Conservation (phyloP, 2,113 vertebrate genomes). For the Ailurus styani region DNA sequence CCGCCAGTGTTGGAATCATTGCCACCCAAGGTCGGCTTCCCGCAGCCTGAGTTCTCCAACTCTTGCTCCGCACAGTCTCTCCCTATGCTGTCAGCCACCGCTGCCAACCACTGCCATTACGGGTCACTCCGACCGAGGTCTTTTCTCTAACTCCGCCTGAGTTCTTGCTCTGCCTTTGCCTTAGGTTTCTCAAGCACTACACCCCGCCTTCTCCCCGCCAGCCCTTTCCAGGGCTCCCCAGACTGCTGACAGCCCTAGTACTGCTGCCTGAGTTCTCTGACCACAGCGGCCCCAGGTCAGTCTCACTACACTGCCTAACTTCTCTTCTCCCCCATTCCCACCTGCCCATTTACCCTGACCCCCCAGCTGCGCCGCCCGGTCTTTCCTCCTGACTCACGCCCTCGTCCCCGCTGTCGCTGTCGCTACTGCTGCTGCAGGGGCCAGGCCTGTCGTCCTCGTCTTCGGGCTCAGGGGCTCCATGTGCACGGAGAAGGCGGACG, state of each 20-base stretch:
- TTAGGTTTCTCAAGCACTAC: neutral
- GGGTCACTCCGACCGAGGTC: fast-evolving
- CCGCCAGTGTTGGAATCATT: neutral
- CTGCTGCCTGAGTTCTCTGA: neutral
- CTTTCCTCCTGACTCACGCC: constrained; percentile 57
- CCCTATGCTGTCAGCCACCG: neutral
- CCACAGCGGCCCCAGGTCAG: fast-evolving
- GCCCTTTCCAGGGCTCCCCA: neutral
- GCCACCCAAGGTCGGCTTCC: neutral
- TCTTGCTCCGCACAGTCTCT: neutral
- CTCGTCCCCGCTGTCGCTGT: constrained; percentile 57
- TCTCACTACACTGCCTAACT: fast-evolving
- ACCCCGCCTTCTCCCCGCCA: neutral
- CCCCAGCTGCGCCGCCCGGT: fast-evolving
- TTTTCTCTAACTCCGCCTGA: neutral
- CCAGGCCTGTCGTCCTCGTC: constrained; percentile 71
- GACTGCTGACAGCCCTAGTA: fast-evolving
- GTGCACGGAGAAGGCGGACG: constrained; percentile 75
- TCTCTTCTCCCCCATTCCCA: neutral
- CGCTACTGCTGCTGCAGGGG: constrained; percentile 41
- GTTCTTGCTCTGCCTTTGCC: neutral
- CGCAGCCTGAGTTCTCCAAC: neutral
- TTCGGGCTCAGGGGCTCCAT: constrained; percentile 76
- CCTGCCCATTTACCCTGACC: neutral
- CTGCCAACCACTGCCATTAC: neutral